Evolutionary conservation across 2,888 invertebrate species (phyloP).

Genomic region (Nysson spinosus): DNA sequence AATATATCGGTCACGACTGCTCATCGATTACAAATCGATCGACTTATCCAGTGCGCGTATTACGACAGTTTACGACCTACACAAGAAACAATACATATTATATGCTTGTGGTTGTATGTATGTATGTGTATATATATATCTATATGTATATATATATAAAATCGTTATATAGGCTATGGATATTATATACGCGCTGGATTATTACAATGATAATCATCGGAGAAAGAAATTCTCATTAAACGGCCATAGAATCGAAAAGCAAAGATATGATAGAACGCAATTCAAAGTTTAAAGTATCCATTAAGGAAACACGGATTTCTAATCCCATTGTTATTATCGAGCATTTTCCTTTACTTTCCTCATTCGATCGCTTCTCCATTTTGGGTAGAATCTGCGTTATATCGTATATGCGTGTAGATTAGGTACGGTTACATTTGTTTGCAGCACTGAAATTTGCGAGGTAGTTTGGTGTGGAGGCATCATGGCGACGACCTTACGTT

Average conservation of each 20-base stretch:
- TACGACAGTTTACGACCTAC: background rate
- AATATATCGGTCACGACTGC: background rate
- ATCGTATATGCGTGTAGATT: slow-evolving; percentile 49
- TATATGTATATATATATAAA: background rate
- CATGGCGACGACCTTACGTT: slow-evolving; percentile 40
- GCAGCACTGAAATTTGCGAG: slow-evolving; percentile 67
- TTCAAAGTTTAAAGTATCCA: background rate
- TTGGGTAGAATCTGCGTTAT: slow-evolving; percentile 41
- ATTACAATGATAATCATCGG: no score
- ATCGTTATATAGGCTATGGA: no score
- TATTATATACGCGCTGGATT: no score
- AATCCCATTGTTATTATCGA: background rate
- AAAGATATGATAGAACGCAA: background rate
- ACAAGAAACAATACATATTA: no score
- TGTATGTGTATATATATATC: slow-evolving; percentile 4
- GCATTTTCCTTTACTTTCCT: background rate
- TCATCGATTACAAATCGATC: background rate
- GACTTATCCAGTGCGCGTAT: background rate
- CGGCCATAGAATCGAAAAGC: background rate
- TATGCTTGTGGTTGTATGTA: no score
- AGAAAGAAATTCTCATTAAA: background rate
- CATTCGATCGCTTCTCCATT: slow-evolving; percentile 12
- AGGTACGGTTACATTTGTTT: slow-evolving; percentile 61
- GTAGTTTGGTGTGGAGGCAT: slow-evolving; percentile 65
- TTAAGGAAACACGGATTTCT: background rate